phyloP scores from a whole-genome alignment of 2,888 invertebrate species.

The Xanthostigma xanthostigma region DNA sequence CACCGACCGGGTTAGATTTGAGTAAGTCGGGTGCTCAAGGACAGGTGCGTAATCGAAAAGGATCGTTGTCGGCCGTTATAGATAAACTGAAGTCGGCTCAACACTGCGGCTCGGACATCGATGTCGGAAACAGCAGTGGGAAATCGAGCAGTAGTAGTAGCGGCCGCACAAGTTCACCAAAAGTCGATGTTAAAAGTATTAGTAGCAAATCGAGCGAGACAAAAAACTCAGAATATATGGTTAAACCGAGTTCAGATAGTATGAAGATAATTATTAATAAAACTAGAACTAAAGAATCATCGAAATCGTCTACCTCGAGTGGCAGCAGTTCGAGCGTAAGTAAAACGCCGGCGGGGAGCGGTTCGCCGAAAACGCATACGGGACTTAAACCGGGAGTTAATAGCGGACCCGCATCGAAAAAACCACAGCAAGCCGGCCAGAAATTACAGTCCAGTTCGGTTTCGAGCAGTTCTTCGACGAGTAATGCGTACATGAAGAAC shows the following conservation, averaged over 20 bases:
- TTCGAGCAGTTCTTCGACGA: conserved; percentile 10
- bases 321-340: conserved; percentile 9
- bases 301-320: conserved; percentile 22
- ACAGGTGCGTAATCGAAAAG: conserved; percentile 52
- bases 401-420: conserved; percentile 75
- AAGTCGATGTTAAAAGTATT: conserved; percentile 18
- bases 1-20: conserved; percentile 40
- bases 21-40: conserved; percentile 43
- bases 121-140: conserved; percentile 33
- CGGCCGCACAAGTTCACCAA: conserved; percentile 12
- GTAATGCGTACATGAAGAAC: conserved; percentile 1
- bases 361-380: conserved; percentile 66
- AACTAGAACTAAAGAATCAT: conserved; percentile 59
- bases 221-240: conserved; percentile 75
- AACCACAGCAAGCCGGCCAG: conserved; percentile 42
- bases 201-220: conserved; percentile 28
- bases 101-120: conserved; percentile 42
- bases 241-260: conserved; percentile 76
- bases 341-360: conserved; percentile 35
- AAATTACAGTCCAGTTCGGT: conserved; percentile 28
- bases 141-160: conserved; percentile 26
- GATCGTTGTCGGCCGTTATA: conserved; percentile 70
- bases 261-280: conserved; percentile 88
- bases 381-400: conserved; percentile 71
- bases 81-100: conserved; percentile 64